Evolutionary conservation across 2,888 invertebrate genomes (phyloP), one percentile per base, ranked within the genome.

Genomic region (Calameuta filiformis): DNA sequence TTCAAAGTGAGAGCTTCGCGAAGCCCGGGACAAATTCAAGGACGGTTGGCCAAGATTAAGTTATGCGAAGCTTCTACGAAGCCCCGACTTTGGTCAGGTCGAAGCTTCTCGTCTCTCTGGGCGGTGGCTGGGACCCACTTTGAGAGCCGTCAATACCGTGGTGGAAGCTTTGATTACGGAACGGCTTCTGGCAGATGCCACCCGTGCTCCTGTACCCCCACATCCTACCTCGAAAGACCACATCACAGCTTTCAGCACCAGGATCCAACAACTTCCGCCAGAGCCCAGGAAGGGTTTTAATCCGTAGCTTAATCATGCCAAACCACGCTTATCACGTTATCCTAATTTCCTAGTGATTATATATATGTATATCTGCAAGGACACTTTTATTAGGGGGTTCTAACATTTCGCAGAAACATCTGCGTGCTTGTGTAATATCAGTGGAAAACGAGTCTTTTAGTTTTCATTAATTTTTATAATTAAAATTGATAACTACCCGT

Each of bases 281-380:
- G 69, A 69, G 69, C 74, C 69, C 68, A 33, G 74, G 69, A 35
- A 23, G 33, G 71, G 30, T 35, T 75, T 34, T 34, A 68, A 33
- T 56, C 74, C 35, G 78, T 77, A 79, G 83, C 82, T 83, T 82
- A 84, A 84, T 84, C 84, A 84, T 80, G 79, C 37, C 73, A 79
- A 79, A 23, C 56, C 56, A 9, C 23, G 56, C 23, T 56, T 56
- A 56, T 56, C 56, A 77, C 81, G 80, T 84, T 81, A 83, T 82
- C 81, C 81, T 84, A 85, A 85, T 85, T 83, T 84, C 81, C 76
- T 79, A 78, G 81, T 80, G 82, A 85, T 85, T 84, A 84, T 31
- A 30, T 9, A 23, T 69, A 15, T 9, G 15, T 40, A 40, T 40
- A 1, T 40, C 2, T 56, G 6, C 23, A 23, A 9, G 23, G 9